These are phyloP conservation scores for Setipinna tenuifilis DNA, from an alignment of 2,797 vertebrate genomes.

Conservation along the genomic window DNA sequence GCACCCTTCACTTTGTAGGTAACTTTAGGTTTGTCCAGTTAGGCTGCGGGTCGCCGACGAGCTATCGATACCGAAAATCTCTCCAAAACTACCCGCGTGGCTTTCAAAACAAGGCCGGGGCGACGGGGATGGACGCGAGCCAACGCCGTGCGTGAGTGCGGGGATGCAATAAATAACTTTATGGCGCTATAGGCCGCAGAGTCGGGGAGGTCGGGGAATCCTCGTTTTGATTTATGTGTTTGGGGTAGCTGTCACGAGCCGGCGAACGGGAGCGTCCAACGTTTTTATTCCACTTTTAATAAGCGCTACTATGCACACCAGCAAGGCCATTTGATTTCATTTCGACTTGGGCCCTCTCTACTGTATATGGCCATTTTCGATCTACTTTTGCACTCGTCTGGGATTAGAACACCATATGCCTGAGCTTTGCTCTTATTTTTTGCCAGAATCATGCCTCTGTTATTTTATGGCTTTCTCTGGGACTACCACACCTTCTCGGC, in stretches of 20 bases:
- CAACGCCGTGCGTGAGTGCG: constrained; percentile 72
- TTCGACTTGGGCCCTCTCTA: constrained; percentile 51
- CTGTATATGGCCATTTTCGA: constrained; percentile 56
- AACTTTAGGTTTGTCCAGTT: constrained; percentile 75
- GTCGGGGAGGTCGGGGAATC: constrained; percentile 75
- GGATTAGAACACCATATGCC: constrained; percentile 50
- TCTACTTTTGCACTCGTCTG: constrained; percentile 48
- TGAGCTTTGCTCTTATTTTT: constrained; percentile 52
- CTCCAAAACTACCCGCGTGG: constrained; percentile 60
- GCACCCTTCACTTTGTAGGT: constrained; percentile 71
- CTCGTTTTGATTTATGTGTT: constrained; percentile 82
- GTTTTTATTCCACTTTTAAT: constrained; percentile 83
- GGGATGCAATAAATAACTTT: constrained; percentile 74
- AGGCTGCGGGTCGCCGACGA: constrained; percentile 64
- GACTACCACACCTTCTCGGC: constrained; percentile 32
- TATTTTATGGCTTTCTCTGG: constrained; percentile 54
- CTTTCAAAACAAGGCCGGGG: constrained; percentile 56
- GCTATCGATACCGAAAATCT: constrained; percentile 58
- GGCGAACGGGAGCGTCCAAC: constrained; percentile 69
- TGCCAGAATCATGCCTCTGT: constrained; percentile 55
- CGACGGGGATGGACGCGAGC: constrained; percentile 68
- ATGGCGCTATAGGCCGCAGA: constrained; percentile 70
- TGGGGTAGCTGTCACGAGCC: constrained; percentile 78
- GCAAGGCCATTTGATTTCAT: constrained; percentile 60
- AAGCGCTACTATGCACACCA: constrained; percentile 68